Evolutionary conservation across 2,113 vertebrate genomes (phyloP), one percentile per base, ranked within the genome.

Genomic region (Egretta garzetta): DNA sequence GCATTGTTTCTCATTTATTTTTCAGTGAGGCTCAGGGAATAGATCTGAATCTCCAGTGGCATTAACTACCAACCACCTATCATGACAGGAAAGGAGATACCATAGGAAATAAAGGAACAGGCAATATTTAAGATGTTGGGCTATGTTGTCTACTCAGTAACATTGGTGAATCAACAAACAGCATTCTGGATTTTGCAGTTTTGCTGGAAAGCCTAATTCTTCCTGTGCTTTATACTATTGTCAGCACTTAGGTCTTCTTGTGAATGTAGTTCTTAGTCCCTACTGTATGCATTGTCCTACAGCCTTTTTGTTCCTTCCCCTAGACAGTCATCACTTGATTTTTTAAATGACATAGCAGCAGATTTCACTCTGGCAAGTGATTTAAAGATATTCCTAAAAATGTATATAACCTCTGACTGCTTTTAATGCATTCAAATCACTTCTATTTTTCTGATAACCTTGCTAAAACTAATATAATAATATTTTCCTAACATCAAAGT

Each of bases 161-260:
- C 0, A 0, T 4, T 47, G 11, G 21, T 43, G 8, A 45, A 50
- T 26, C 28, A 59, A 39, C 8, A 22, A 76, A 73, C 6, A 83
- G 5, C 10, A 47, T 33, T 60, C 24, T 39, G 24, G 14, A 84
- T 53, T 77, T 60, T 72, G 18, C 5, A 37, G 5, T 75, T 71
- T 75, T 73, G 13, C 20, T 52, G 14, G 18, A 85, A 74, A 27
- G 14, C 7, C 30, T 35, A 39, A 45, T 43, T 52, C 4, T 45
- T 73, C 53, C n/a, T 73, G 24, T 53, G 33, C 27, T 43, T 91
- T 64, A 49, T 64, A 20, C 8, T 80, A 2, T 7, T 62, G 27
- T 45, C 37, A 77, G 35, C 18, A 23, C 11, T 45, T 41, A 43
- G 7, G 14, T 74, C 50, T 68, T 64, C 49, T 37, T 56, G 10